phyloP scores from a whole-genome alignment of 2,113 vertebrate species.

The Bagarius yarrelli region DNA sequence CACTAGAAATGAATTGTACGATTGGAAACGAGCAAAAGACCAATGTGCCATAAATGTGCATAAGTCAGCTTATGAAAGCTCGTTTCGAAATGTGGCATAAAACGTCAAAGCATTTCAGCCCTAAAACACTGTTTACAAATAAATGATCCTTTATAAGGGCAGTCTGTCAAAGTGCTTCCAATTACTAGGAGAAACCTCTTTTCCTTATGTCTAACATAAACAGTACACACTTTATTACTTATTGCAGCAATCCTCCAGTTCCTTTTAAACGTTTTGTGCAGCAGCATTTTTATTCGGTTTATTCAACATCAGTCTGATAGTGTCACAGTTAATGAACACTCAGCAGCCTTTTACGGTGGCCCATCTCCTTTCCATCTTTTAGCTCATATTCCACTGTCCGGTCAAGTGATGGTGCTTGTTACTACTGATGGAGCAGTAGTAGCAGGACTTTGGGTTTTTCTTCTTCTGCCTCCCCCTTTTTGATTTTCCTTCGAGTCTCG shows the following conservation, averaged over 20 bases:
- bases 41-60: constrained; percentile 28
- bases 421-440: constrained; percentile 66
- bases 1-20: constrained; percentile 36
- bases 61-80: constrained; percentile 8
- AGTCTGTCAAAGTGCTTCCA: constrained; percentile 47
- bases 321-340: constrained; percentile 22
- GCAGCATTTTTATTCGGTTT: constrained; percentile 64
- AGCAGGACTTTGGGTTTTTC: constrained; percentile 73
- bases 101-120: constrained; percentile 35
- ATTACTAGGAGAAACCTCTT: constrained; percentile 39
- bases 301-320: constrained; percentile 54
- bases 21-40: constrained; percentile 29
- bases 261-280: constrained; percentile 65
- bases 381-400: not conserved
- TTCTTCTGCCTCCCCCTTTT: constrained; percentile 72
- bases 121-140: constrained; percentile 43
- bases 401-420: constrained; percentile 75
- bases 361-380: constrained; percentile 2
- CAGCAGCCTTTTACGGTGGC: constrained; percentile 35
- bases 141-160: constrained; percentile 30
- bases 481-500: constrained; percentile 71
- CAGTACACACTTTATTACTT: constrained; percentile 43
- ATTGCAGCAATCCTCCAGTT: constrained; percentile 68
- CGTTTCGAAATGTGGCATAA: not conserved
- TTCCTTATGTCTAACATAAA: constrained; percentile 17